Conservation (phyloP, 2,113 vertebrate genomes). For the Hippocampus comes region DNA sequence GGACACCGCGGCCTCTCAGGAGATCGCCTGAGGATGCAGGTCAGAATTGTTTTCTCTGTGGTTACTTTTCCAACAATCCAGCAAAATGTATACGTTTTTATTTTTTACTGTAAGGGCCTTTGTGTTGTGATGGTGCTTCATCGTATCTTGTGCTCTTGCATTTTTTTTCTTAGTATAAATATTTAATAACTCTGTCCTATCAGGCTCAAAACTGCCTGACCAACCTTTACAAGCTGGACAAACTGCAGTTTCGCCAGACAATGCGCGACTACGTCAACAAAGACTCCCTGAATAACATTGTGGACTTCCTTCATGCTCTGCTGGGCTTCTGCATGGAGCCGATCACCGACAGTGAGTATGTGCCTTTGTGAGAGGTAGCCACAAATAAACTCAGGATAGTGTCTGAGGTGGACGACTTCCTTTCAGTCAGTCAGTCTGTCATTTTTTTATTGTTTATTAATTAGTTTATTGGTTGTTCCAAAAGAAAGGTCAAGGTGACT, state of each 20-base stretch:
- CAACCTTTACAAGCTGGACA: conserved; percentile 94
- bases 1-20: conserved; percentile 96
- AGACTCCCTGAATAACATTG: conserved; percentile 98
- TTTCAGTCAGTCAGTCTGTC: not conserved
- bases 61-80: not conserved
- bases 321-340: conserved; percentile 99
- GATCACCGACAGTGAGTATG: conserved; percentile 93
- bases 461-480: not conserved
- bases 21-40: conserved; percentile 96
- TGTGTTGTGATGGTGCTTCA: not conserved
- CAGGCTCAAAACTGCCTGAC: conserved; percentile 97
- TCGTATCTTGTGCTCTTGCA: not conserved
- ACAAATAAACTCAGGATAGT: not conserved
- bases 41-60: conserved; percentile 51
- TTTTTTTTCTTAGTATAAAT: not conserved
- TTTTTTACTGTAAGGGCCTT: conserved; percentile 5
- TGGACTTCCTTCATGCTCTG: conserved; percentile 98
- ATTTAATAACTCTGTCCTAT: conserved; percentile 1
- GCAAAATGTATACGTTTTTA: conserved; percentile 12
- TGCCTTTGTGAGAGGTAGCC: conserved; percentile 7
- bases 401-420: not conserved
- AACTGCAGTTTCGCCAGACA: conserved; percentile 93
- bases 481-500: not conserved
- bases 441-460: no score
- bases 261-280: conserved; percentile 98